These are phyloP conservation scores for Rhinatrema bivittatum DNA, from an alignment of 2,797 vertebrate genomes.

Conservation along the genomic window DNA sequence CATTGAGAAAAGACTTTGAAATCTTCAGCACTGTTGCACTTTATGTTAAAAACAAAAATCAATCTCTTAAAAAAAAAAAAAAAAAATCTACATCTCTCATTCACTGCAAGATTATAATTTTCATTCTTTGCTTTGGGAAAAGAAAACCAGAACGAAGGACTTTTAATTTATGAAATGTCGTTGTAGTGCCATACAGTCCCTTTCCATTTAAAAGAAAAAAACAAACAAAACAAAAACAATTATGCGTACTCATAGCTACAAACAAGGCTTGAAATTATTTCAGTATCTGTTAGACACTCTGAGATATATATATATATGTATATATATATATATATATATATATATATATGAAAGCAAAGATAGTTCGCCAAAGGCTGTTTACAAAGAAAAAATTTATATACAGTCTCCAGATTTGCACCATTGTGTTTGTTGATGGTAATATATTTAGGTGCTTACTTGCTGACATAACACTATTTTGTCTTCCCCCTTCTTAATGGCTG, in stretches of 20 bases:
- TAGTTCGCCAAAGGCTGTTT: conserved; percentile 52
- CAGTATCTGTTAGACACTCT: conserved; percentile 43
- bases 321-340: too few species aligned
- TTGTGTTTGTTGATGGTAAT: conserved; percentile 56
- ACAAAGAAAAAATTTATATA: conserved; percentile 49
- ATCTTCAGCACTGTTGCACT: conserved; percentile 99
- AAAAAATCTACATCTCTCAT: conserved; percentile 60
- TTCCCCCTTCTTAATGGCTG: too few species aligned
- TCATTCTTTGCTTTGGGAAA: conserved; percentile 16
- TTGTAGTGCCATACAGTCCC: conserved; percentile 77
- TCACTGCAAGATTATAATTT: conserved; percentile 52
- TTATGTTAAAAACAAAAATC: conserved; percentile 81
- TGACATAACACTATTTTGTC: too few species aligned
- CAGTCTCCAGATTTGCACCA: conserved; percentile 45
- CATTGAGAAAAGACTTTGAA: conserved; percentile 60
- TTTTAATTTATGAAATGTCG: conserved; percentile 56
- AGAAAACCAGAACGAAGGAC: not conserved
- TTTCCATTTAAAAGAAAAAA: conserved; percentile 50
- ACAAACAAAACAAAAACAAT: too few species aligned
- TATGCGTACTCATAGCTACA: conserved; percentile 32
- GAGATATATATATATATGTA: too few species aligned
- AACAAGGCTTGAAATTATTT: conserved; percentile 52
- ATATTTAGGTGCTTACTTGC: too few species aligned
- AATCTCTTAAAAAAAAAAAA: conserved; percentile 43
- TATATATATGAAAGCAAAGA: conserved; percentile 52